Evolutionary conservation across 2,888 invertebrate genomes (phyloP).

Genomic region (Limnephilus marmoratus): DNA sequence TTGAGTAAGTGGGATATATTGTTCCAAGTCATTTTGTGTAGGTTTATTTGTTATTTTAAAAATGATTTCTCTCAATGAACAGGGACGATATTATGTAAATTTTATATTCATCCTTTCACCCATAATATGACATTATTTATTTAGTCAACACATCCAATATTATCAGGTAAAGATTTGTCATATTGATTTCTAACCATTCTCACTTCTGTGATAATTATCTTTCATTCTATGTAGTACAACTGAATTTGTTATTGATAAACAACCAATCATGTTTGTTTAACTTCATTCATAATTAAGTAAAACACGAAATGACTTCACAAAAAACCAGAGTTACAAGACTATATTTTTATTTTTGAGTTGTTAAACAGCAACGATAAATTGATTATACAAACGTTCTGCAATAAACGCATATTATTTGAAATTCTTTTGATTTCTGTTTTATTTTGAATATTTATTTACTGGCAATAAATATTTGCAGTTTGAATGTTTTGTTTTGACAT

Average conservation of each 20-base stretch:
- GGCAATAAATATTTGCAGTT: neutral
- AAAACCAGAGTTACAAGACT: neutral
- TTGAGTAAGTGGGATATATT: neutral
- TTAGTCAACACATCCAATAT: neutral
- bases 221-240: neutral
- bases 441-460: neutral
- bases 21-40: neutral
- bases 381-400: neutral
- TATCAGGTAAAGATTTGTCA: neutral
- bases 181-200: neutral
- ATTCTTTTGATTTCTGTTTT: neutral
- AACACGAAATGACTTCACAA: neutral
- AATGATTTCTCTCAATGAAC: neutral
- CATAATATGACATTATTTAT: neutral
- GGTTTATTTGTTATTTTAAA: neutral
- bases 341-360: neutral
- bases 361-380: neutral
- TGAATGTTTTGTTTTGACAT: neutral
- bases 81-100: neutral
- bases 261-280: neutral
- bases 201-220: neutral
- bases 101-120: neutral
- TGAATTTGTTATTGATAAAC: neutral
- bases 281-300: neutral
- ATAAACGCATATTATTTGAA: neutral